phyloP scores from a whole-genome alignment of 2,888 invertebrate genomes.

The Agriotes lineatus region DNA sequence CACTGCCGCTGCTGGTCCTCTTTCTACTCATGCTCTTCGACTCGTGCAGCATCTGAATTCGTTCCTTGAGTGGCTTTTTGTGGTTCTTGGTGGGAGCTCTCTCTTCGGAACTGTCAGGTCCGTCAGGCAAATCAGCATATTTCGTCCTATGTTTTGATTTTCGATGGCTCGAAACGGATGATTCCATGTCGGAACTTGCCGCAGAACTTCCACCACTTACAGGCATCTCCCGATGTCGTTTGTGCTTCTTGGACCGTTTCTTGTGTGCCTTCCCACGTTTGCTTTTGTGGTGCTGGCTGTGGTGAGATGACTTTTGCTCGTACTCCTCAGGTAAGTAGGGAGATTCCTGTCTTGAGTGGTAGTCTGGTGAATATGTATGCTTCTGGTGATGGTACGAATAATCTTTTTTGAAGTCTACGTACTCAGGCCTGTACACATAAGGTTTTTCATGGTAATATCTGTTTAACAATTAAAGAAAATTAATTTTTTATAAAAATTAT shows the following conservation, averaged over 20 bases:
- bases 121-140: not conserved
- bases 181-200: conserved; percentile 7
- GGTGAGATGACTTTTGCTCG: not conserved
- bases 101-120: not conserved
- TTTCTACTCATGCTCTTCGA: not conserved
- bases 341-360: conserved; percentile 1
- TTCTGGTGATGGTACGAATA: not conserved
- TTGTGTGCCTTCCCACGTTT: not conserved
- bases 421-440: not conserved
- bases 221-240: conserved; percentile 11
- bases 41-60: conserved; percentile 22
- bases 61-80: conserved; percentile 22
- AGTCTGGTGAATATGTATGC: not conserved
- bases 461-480: no score
- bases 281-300: not conserved
- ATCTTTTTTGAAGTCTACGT: not conserved
- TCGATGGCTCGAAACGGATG: not conserved
- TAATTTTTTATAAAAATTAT: no score
- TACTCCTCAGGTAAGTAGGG: not conserved
- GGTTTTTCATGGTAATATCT: not conserved
- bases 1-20: not conserved
- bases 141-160: not conserved
- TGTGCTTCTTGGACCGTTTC: conserved; percentile 14
- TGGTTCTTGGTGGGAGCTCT: not conserved
- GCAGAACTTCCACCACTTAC: not conserved